phyloP scores from a whole-genome alignment of 2,797 vertebrate species.

The Neostethus bicornis region DNA sequence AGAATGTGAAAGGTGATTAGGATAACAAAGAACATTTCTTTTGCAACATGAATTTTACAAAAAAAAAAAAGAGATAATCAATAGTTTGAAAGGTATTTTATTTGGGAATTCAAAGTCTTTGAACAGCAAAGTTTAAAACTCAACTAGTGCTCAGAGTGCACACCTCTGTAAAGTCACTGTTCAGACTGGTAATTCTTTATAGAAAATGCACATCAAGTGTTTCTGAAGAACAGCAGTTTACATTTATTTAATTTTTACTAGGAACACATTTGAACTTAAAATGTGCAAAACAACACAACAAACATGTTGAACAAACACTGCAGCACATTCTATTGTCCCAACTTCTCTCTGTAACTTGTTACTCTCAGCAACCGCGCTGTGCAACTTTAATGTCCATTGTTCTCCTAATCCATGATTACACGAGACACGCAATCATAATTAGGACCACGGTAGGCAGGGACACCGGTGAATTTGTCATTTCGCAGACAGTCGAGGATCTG shows the following conservation, averaged over 20 bases:
- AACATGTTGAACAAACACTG: slow-evolving; percentile 50
- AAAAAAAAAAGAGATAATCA: too few relatives aligned
- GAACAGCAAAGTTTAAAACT: background rate
- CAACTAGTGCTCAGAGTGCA: background rate
- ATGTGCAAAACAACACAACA: slow-evolving; percentile 51
- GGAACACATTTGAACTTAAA: slow-evolving; percentile 55
- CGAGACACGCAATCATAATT: slow-evolving; percentile 57
- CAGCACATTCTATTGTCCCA: slow-evolving; percentile 23
- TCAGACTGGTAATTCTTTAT: background rate
- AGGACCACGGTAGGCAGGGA: slow-evolving; percentile 35
- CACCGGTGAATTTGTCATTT: slow-evolving; percentile 43
- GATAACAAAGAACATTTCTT: background rate
- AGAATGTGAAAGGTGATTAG: background rate
- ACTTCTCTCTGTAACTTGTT: slow-evolving; percentile 27
- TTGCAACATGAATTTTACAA: too few relatives aligned
- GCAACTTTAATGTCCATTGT: slow-evolving; percentile 33
- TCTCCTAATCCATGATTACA: slow-evolving; percentile 38
- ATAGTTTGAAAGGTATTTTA: background rate
- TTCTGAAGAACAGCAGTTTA: slow-evolving; percentile 42
- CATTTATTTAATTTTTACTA: slow-evolving; percentile 56
- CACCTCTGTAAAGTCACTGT: background rate
- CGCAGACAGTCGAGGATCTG: too few relatives aligned
- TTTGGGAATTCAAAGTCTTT: background rate
- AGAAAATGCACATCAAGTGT: background rate
- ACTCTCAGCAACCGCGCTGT: slow-evolving; percentile 15